Percentiles rank a stretch among this genome's conserved stretches.
phyloP scores from a whole-genome alignment of 2,113 vertebrate species.

The Cochlearius cochlearius region DNA sequence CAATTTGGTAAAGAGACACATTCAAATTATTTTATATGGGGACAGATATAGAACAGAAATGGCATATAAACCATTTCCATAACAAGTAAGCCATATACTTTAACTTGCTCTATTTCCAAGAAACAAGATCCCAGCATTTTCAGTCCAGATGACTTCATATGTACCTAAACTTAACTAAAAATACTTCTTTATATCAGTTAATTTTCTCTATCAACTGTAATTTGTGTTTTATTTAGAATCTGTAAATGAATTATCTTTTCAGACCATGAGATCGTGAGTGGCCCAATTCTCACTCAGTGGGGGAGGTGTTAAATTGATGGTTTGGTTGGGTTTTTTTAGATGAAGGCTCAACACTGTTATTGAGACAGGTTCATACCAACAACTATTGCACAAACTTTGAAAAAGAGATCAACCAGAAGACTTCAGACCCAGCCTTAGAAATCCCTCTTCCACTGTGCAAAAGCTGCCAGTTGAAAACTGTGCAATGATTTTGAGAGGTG shows the following conservation, averaged over 20 bases:
- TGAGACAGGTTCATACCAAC: neutral
- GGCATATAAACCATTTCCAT: neutral
- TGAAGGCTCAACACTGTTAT: neutral
- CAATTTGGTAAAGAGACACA: neutral
- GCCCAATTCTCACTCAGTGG: accelerated
- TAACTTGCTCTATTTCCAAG: neutral
- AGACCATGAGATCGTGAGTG: neutral
- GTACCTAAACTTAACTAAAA: neutral
- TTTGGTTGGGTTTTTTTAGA: neutral
- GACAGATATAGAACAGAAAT: neutral
- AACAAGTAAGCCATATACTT: neutral
- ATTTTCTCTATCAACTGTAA: neutral
- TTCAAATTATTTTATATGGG: neutral
- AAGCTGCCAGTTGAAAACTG: neutral
- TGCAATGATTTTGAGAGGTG: neutral
- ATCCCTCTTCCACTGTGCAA: neutral
- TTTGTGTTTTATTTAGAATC: neutral
- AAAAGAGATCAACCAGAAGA: neutral
- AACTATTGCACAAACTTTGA: neutral
- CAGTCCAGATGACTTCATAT: neutral
- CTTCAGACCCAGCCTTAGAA: neutral
- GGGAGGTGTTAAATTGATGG: accelerated
- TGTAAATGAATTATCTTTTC: neutral
- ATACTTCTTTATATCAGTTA: neutral
- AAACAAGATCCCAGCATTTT: neutral